Conservation (phyloP, 2,797 vertebrate genomes). For the Uromys caudimaculatus region DNA sequence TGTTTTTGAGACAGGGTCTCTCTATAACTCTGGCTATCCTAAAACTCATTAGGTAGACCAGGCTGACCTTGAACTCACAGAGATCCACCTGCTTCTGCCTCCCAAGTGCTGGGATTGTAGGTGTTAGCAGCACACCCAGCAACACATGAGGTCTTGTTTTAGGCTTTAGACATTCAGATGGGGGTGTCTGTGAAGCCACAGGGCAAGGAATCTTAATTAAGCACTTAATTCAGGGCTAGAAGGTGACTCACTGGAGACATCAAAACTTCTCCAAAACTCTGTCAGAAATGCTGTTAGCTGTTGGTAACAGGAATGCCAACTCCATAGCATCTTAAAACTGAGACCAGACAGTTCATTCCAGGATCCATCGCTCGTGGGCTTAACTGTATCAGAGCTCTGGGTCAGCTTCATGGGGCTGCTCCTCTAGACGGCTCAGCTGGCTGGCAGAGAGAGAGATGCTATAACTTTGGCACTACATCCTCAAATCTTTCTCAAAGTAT, state of each 20-base stretch:
- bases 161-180: neutral
- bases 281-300: neutral
- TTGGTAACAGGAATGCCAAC: neutral
- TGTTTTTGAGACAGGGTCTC: neutral
- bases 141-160: neutral
- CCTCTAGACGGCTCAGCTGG: neutral
- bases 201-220: neutral
- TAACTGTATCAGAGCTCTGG: neutral
- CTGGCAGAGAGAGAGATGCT: neutral
- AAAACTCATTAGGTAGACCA: neutral
- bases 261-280: neutral
- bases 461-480: neutral
- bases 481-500: neutral
- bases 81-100: neutral
- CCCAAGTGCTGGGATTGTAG: neutral
- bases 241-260: neutral
- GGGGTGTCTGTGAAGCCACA: neutral
- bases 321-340: neutral
- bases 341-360: neutral
- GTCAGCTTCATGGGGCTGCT: neutral
- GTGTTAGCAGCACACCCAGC: neutral
- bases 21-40: neutral
- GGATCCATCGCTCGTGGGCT: neutral
- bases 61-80: neutral
- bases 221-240: neutral